These are phyloP conservation scores for Toxonevra muliebris DNA, from an alignment of 2,888 invertebrate genomes.

Conservation along the genomic window DNA sequence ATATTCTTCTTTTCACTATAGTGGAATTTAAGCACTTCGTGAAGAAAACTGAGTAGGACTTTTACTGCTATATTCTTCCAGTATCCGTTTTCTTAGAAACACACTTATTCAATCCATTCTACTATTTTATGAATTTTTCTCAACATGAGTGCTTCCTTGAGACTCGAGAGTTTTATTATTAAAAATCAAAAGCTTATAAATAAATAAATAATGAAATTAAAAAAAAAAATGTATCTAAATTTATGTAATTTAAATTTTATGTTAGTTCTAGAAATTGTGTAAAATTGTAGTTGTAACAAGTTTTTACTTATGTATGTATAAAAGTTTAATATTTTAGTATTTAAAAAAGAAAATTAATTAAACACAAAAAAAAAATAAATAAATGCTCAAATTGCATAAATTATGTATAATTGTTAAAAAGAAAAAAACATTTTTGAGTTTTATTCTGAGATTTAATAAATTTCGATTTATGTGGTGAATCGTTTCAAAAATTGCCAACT, in stretches of 20 bases:
- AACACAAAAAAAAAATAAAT: slow-evolving; percentile 25
- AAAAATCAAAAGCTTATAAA: slow-evolving; percentile 22
- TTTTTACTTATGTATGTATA: background rate
- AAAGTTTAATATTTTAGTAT: slow-evolving; percentile 1
- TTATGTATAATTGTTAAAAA: slow-evolving; percentile 24
- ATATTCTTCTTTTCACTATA: background rate
- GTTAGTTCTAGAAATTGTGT: slow-evolving; percentile 12
- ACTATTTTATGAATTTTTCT: background rate
- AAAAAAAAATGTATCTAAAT: slow-evolving; percentile 34
- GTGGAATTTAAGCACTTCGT: no score
- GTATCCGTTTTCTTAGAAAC: no score
- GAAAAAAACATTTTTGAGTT: slow-evolving; percentile 2
- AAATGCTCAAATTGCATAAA: slow-evolving; percentile 35
- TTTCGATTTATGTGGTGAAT: no score
- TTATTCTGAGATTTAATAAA: background rate
- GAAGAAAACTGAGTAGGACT: no score
- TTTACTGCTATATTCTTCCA: no score
- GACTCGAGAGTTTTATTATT: slow-evolving; percentile 42
- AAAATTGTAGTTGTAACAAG: slow-evolving; percentile 1
- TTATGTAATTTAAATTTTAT: slow-evolving; percentile 6
- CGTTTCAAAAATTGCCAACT: no score
- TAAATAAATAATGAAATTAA: slow-evolving; percentile 20
- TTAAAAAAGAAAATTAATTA: background rate
- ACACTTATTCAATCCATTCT: no score
- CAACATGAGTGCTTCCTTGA: slow-evolving; percentile 45